Base-by-base conservation (phyloP, 2,888 invertebrate genomes). In the Abrostola triplasia region DNA sequence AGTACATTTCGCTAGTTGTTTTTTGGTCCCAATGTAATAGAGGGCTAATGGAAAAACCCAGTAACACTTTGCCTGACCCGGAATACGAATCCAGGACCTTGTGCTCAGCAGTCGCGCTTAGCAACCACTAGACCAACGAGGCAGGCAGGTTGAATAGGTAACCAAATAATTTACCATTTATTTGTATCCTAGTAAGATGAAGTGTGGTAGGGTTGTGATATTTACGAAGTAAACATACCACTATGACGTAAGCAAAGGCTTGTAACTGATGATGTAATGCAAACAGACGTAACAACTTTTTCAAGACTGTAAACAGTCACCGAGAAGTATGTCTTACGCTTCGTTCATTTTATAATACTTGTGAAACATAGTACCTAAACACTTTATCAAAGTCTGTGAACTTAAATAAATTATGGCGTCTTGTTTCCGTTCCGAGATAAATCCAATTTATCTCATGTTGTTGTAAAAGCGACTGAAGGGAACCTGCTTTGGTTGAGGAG, bases 391-490 rank as follows among this genome's bases (percentile, higher is more conserved):
- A 47, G 44, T 47, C 44, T 13, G 24, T 24, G 24, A 47, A 47
- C 44, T 47, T 47, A 47, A 47, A 47, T 47, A 47, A 47, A 47
- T 47, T 47, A 47, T 47, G 44, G 44, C 44, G 24, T 47, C 41
- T 41, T 47, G 44, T 47, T 24, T 47, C 9, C 24, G 44, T 47
- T 47, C 13, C 44, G 44, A 47, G 44, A 47, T 47, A 47, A 47
- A 47, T 47, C 44, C 44, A 47, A 47, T 47, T 47, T 47, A 24
- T 47, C 8, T 47, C 44, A 47, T 47, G 44, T 47, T 47, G 24
- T 24, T 47, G 44, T 9, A 13, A 44, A n/a, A 12, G 44, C 12
- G 13, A 8, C 8, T 47, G 24, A 9, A 8, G 44, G 44, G 10
- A 47, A 8, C 13, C 44, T 47, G 44, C 44, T 47, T 12, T 47